Evolutionary conservation across 2,797 vertebrate species (phyloP).

Genomic region (Pseudotriccus pelzelni): DNA sequence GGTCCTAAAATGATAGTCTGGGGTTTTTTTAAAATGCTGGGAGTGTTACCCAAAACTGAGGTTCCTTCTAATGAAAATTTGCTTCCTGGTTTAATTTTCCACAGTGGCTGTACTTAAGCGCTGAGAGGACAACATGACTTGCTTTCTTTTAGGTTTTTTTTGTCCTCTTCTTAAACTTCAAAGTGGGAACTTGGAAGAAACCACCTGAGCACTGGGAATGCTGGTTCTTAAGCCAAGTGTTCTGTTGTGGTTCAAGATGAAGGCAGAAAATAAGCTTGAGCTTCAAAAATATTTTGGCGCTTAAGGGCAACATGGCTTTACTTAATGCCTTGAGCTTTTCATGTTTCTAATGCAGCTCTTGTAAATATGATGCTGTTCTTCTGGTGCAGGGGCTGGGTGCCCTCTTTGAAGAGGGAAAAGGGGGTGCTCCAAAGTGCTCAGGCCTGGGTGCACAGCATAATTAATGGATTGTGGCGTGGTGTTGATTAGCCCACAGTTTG

Average conservation of each 20-base stretch:
- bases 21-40: background rate
- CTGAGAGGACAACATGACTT: background rate
- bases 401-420: background rate
- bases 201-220: background rate
- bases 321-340: background rate
- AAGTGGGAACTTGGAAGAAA: background rate
- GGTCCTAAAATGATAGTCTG: background rate
- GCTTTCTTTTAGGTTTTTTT: background rate
- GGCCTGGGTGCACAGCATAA: fast-evolving
- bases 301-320: background rate
- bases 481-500: background rate
- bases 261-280: background rate
- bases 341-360: background rate
- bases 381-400: background rate
- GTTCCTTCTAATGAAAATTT: background rate
- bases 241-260: background rate
- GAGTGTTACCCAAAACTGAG: background rate
- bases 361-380: background rate
- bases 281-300: background rate
- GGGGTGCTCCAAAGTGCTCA: background rate
- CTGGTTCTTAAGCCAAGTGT: background rate
- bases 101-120: fast-evolving
- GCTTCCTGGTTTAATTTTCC: fast-evolving
- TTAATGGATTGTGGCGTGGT: background rate
- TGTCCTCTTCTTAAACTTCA: too few species aligned